Evolutionary conservation across 2,113 vertebrate genomes (phyloP), one percentile per base, ranked within the genome.

Genomic region (Salvelinus namaycush): DNA sequence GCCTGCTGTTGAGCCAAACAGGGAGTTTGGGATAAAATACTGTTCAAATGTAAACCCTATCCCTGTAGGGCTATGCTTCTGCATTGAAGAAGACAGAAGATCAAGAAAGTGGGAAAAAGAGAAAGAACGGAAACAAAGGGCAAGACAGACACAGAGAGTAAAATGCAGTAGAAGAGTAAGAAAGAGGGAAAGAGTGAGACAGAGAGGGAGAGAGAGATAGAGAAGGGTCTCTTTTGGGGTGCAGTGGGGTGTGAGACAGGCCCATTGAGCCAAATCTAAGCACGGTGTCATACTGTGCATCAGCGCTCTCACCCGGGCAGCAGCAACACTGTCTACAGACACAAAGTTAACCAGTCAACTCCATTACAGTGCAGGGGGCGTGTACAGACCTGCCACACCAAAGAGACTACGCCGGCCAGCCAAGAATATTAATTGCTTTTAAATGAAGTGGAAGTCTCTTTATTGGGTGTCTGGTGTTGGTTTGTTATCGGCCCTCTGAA

Each of bases 391-490:
- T 93, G 93, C 91, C 93, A 93, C 90, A 92, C 91, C 90, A 93
- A 94, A 93, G 92, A 84, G 89, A 93, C 83, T 88, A 76, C 74
- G 89, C 91, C 87, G 77, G 89, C 84, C 84, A 79, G 89, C 91
- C 88, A 83, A 91, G 93, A 95, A 94, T 94, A 95, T 95, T 93
- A 95, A 95, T 95, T 92, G 92, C 88, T 91, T 94, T 95, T 93
- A 94, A 95, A 94, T 94, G 92, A 90, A 94, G 90, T 94, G 93
- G 91, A 93, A 93, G 91, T 93, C 92, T 93, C 90, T 95, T 94
- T 93, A 93, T 93, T 94, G 92, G 92, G 82, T 91, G 92, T 94
- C 93, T 94, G 93, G 93, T 94, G 93, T 93, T 93, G 91, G 90
- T 92, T 94, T 94, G 92, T 94, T 93, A 93, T 92, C 91, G 87